Evolutionary conservation across 2,797 vertebrate genomes (phyloP).

Genomic region (Pitangus sulphuratus): DNA sequence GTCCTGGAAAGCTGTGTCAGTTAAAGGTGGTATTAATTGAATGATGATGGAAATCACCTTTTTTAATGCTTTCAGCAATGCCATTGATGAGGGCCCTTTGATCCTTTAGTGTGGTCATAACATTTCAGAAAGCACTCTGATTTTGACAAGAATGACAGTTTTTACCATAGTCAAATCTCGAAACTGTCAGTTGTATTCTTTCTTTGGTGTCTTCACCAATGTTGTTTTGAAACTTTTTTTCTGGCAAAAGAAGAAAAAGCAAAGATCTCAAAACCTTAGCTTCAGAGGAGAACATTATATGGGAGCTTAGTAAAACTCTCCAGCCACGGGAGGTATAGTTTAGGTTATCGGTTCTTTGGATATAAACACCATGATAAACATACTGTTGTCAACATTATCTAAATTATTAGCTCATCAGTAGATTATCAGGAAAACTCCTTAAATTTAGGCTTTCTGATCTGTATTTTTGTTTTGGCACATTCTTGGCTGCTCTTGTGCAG

Average conservation of each 20-base stretch:
- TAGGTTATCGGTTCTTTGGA: not conserved
- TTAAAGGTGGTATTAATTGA: not conserved
- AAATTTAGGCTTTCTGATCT: not conserved
- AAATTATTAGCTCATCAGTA: not conserved
- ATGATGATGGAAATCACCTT: not conserved
- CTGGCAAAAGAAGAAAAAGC: not conserved
- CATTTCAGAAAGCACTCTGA: slow-evolving; percentile 32
- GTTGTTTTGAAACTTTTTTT: not conserved
- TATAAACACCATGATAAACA: not conserved
- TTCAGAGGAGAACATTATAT: not conserved
- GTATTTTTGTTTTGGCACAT: not conserved
- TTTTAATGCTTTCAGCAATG: slow-evolving; percentile 27
- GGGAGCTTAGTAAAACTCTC: not conserved
- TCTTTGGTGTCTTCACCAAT: not conserved
- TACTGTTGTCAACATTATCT: not conserved
- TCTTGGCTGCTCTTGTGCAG: not conserved
- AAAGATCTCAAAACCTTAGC: not conserved
- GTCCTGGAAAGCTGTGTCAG: slow-evolving; percentile 16
- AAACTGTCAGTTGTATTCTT: slow-evolving; percentile 3
- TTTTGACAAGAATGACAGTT: not conserved
- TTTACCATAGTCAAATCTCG: not conserved
- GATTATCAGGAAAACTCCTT: not conserved
- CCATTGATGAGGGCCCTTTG: not conserved
- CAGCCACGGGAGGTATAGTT: not conserved
- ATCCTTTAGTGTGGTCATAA: slow-evolving; percentile 4